Evolutionary conservation across 2,797 vertebrate genomes (phyloP).

Genomic region (Triplophysa bombifrons): DNA sequence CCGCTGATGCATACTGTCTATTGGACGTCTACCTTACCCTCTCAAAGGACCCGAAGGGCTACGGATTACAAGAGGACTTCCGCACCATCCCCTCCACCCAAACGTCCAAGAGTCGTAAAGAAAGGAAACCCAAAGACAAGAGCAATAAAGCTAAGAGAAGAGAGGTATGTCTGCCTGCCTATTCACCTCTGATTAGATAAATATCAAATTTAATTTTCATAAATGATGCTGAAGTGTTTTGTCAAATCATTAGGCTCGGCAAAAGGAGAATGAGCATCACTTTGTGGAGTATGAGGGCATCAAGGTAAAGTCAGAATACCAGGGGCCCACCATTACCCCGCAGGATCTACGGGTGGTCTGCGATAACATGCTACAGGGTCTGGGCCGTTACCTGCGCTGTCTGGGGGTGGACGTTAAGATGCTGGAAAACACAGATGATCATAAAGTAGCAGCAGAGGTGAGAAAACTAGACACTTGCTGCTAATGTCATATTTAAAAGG

Average conservation of each 20-base stretch:
- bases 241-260: slow-evolving; percentile 66
- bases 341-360: slow-evolving; percentile 84
- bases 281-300: slow-evolving; percentile 54
- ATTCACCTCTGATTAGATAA: too few relatives aligned
- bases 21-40: slow-evolving; percentile 81
- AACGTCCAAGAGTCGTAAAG: slow-evolving; percentile 38
- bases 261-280: slow-evolving; percentile 60
- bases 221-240: slow-evolving; percentile 52
- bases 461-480: slow-evolving; percentile 3
- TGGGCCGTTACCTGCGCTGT: slow-evolving; percentile 85
- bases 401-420: slow-evolving; percentile 82
- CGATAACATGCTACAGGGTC: slow-evolving; percentile 90
- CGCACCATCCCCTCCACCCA: slow-evolving; percentile 50
- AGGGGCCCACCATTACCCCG: slow-evolving; percentile 60
- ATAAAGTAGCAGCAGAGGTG: slow-evolving; percentile 84
- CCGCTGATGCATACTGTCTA: slow-evolving; percentile 85
- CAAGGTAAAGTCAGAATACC: neutral
- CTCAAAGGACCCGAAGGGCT: slow-evolving; percentile 68
- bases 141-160: slow-evolving; percentile 59
- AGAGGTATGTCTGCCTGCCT: slow-evolving; percentile 27
- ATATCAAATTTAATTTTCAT: neutral
- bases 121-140: slow-evolving; percentile 63
- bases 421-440: slow-evolving; percentile 82
- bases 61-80: slow-evolving; percentile 74
- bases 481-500: neutral